A percentile compares a stretch with the other conserved stretches of the same genome.
These are phyloP conservation scores for Prunella strophiata DNA, from an alignment of 2,797 vertebrate genomes.

Conservation along the genomic window DNA sequence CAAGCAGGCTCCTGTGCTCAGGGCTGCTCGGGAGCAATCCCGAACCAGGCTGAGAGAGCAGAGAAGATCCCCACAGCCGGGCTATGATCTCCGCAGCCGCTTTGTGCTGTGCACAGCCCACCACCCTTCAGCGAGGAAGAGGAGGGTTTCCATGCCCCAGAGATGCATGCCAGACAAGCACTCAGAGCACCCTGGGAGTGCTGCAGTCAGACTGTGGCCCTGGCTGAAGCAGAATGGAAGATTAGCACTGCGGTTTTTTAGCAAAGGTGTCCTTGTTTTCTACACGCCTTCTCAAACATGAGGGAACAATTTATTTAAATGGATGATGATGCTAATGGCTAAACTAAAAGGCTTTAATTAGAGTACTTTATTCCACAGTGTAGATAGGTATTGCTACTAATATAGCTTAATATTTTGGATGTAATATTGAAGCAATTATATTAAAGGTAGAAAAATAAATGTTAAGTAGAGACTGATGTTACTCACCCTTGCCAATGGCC, in stretches of 20 bases:
- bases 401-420: no score
- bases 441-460: not conserved
- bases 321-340: no score
- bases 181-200: not conserved
- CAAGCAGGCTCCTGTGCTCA: not conserved
- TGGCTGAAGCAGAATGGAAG: not conserved
- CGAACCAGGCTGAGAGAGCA: not conserved
- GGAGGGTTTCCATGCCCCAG: not conserved
- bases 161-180: not conserved
- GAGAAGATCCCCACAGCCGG: not conserved
- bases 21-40: no score
- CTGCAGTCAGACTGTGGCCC: not conserved
- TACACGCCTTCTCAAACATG: not conserved
- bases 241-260: not conserved
- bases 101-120: not conserved
- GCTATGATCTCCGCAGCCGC: not conserved
- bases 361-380: not conserved
- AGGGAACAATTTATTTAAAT: not conserved
- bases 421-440: not conserved
- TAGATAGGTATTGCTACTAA: no score
- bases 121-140: not conserved
- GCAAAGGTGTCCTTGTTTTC: not conserved
- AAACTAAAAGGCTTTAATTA: not conserved
- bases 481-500: fast-evolving
- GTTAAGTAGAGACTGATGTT: not conserved